These are phyloP conservation scores for Lagodon rhomboides DNA, from an alignment of 2,797 vertebrate species.

Conservation along the genomic window DNA sequence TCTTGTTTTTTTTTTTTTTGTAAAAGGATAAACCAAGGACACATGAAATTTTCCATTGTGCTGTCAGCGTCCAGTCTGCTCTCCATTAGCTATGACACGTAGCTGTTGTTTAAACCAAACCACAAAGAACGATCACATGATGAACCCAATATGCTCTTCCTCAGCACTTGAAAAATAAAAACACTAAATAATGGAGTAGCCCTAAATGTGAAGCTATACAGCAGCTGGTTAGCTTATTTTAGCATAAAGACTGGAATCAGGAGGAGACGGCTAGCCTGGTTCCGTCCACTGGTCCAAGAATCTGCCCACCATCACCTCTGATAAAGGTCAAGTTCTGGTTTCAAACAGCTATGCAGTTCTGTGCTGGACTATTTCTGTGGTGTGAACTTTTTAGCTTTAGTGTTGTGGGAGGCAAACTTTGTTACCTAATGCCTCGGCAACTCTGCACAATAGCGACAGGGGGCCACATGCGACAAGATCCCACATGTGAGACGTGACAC, in stretches of 20 bases:
- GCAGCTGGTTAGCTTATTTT: neutral
- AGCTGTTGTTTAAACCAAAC: neutral
- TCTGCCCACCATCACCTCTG: too few relatives aligned
- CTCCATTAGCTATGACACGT: neutral
- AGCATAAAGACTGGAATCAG: neutral
- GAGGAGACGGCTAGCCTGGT: neutral
- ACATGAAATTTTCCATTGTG: neutral
- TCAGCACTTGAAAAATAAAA: neutral
- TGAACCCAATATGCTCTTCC: neutral
- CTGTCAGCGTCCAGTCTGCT: neutral
- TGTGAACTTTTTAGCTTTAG: neutral
- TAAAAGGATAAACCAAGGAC: neutral
- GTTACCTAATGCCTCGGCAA: neutral
- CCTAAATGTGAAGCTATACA: neutral
- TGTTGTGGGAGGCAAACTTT: neutral
- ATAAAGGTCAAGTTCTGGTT: neutral
- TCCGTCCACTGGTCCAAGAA: neutral
- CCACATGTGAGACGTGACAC: too few relatives aligned
- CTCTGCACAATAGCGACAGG: too few relatives aligned
- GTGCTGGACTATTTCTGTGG: neutral
- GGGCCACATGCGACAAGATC: too few relatives aligned
- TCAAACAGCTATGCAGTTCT: neutral
- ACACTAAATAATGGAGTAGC: too few relatives aligned
- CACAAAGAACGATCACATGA: neutral
- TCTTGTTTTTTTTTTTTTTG: slow-evolving; percentile 33